Conservation (phyloP, 2,797 vertebrate genomes). For the Peromyscus attwateri region DNA sequence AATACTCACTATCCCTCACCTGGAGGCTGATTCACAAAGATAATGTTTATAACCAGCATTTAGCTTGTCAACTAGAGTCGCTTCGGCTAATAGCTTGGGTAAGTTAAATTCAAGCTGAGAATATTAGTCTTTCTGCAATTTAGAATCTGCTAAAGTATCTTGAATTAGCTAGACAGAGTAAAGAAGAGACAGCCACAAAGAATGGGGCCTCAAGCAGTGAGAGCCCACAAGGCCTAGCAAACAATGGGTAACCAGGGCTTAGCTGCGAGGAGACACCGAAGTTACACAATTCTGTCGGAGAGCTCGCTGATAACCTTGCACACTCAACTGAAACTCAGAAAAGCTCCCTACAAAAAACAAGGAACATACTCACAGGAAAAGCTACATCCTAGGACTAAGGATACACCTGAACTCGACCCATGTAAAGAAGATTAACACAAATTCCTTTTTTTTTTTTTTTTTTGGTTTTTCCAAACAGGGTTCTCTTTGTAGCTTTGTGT, state of each 20-base stretch:
- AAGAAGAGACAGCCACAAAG: neutral
- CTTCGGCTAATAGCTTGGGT: neutral
- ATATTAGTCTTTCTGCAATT: neutral
- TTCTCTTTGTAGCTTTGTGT: too few relatives aligned
- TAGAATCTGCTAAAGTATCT: neutral
- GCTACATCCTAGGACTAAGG: neutral
- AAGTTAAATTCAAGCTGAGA: neutral
- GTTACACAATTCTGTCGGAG: accelerated
- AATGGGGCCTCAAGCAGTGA: neutral
- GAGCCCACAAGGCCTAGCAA: neutral
- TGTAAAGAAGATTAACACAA: neutral
- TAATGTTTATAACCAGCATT: neutral
- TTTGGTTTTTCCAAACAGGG: too few relatives aligned
- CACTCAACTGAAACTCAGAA: neutral
- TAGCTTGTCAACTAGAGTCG: neutral
- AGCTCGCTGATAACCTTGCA: neutral
- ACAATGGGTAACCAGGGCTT: neutral
- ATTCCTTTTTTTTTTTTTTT: too few relatives aligned
- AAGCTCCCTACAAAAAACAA: neutral
- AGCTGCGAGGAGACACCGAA: neutral
- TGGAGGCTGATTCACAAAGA: neutral
- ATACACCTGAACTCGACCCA: neutral
- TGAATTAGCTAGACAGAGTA: neutral
- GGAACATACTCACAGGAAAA: neutral
- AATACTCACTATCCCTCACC: neutral